Base-by-base conservation (phyloP, 2,797 vertebrate genomes). In the Chaenodraco wilsoni region DNA sequence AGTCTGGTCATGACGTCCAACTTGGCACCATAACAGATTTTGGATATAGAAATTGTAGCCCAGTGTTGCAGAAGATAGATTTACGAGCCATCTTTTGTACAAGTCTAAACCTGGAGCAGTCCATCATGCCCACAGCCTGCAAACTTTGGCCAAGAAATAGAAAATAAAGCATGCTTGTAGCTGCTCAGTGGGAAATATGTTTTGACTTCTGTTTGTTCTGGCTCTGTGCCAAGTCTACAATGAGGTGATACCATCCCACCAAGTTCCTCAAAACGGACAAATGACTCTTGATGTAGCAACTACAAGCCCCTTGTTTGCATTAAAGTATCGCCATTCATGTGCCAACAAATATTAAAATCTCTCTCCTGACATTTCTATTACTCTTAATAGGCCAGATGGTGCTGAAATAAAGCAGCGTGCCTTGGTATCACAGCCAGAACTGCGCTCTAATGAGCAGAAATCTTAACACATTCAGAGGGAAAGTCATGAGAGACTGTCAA, bases 221-320 rank as follows among this genome's bases (percentile, higher is more conserved):
- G 77, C 33, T 45, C 7, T 2, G 14, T 27, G 71, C 75, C 88
- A 84, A 72, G 58, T 81, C 48, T 40, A 74, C 49, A 72, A 59
- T 6, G 69, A 83, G 59, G 59, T 82, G 74, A 78, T 71, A 64
- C 43, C 2, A 61, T 75, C 48, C 41, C 54, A 41, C 31, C 15
- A 58, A 74, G 69, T 61, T 80, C 65, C 54, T 78, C 65, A 83
- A 86, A 80, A 41, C 62, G 72, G 66, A 83, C 65, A 71, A 87
- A 81, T 50, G 72, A 64, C 44, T 65, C 61, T 55, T 3, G 11
- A 60, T 66, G 16, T 8, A 44, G 61, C 48, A 23, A 64, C 45
- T 62, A 46, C 14, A 65, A 67, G 68, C 71, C 75, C 65, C 21
- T 49, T 46, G 76, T 73, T 78, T 72, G 70, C 19, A 45, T 65